phyloP scores from a whole-genome alignment of 2,113 vertebrate genomes.

The Antigone vipio region DNA sequence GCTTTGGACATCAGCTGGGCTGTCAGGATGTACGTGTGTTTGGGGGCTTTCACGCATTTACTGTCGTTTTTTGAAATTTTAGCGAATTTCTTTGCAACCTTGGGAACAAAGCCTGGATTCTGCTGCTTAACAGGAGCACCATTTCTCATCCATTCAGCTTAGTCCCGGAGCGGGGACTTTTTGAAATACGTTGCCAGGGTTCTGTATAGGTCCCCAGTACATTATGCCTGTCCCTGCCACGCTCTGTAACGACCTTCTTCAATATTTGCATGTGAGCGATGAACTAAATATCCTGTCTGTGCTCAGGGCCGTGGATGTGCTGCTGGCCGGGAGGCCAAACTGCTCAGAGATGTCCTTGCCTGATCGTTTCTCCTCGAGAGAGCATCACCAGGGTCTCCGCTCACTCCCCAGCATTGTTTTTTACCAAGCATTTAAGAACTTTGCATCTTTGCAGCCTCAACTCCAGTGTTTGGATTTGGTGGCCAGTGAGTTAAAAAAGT shows the following conservation, averaged over 20 bases:
- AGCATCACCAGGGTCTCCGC: background rate
- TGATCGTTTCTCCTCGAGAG: background rate
- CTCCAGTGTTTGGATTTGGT: background rate
- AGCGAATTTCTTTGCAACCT: background rate
- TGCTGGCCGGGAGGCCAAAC: background rate
- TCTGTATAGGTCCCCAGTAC: background rate
- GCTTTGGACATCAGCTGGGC: background rate
- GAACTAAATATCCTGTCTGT: background rate
- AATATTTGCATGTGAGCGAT: background rate
- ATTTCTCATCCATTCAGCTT: background rate
- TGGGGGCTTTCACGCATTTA: rapidly evolving
- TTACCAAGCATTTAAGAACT: background rate
- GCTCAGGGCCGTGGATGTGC: background rate
- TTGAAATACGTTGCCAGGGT: background rate
- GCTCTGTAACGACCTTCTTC: background rate
- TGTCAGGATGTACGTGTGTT: rapidly evolving
- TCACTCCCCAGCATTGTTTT: background rate
- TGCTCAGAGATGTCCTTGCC: background rate
- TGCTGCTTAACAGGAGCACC: background rate
- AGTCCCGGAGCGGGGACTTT: background rate
- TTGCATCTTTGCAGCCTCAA: background rate
- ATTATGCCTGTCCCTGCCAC: background rate
- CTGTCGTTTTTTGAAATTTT: background rate
- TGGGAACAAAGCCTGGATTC: background rate
- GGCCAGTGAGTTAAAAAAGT: background rate